phyloP scores from a whole-genome alignment of 2,888 invertebrate species.

The Amaurobius ferox region DNA sequence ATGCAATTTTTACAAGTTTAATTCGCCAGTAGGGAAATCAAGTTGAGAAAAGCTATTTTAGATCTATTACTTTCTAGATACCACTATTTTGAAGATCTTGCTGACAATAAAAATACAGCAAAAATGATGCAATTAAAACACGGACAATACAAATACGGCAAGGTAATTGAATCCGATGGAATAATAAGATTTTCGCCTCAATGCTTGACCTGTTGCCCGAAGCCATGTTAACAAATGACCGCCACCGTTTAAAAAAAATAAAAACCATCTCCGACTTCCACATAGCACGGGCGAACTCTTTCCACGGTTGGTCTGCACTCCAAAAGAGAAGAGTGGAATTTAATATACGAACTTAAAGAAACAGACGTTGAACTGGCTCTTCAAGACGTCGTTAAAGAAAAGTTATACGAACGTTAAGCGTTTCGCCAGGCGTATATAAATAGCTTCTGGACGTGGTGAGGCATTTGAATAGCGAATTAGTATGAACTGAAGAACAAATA shows the following conservation, averaged over 20 bases:
- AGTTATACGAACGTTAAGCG: neutral
- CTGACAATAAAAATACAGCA: too few species aligned
- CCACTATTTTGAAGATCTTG: too few species aligned
- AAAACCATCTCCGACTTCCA: neutral
- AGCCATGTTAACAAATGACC: slow-evolving; percentile 1
- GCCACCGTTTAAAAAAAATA: neutral
- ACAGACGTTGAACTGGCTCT: neutral
- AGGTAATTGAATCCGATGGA: slow-evolving; percentile 13
- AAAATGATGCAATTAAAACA: too few species aligned
- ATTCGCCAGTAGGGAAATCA: neutral
- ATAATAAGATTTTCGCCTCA: neutral
- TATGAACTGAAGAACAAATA: too few species aligned
- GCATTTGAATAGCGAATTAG: neutral
- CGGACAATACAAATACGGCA: neutral
- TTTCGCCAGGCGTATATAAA: neutral
- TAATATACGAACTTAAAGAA: neutral
- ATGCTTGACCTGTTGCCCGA: slow-evolving; percentile 42
- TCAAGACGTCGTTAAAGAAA: neutral
- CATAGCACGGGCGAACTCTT: neutral
- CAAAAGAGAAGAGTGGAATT: neutral
- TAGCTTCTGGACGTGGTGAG: neutral
- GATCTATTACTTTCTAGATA: too few species aligned
- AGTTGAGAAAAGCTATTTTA: neutral
- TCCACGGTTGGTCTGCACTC: slow-evolving; percentile 1
- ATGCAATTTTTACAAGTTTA: too few species aligned